Conservation (phyloP, 2,888 invertebrate species). For the Dynastes maya region DNA sequence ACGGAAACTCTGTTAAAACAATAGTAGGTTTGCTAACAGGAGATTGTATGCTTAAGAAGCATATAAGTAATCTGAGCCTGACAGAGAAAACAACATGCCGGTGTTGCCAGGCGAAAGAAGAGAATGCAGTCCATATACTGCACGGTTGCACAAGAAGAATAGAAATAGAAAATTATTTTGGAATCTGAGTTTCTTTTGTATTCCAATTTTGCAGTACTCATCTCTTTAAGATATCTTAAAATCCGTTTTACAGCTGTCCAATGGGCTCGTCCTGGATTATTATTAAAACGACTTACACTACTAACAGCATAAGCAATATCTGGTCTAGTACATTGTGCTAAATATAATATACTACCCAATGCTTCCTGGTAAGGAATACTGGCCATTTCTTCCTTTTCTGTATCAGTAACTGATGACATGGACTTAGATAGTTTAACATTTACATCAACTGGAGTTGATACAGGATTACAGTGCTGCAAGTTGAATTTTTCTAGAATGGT, state of each 20-base stretch:
- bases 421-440: not conserved
- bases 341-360: not conserved
- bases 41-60: too few relatives aligned
- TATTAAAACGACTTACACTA: not conserved
- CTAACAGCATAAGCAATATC: not conserved
- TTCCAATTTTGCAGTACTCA: not conserved
- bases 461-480: not conserved
- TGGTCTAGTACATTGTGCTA: not conserved
- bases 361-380: slow-evolving; percentile 12
- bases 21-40: too few relatives aligned
- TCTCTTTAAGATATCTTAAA: slow-evolving; percentile 2
- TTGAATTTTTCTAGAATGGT: too few relatives aligned
- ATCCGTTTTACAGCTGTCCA: not conserved
- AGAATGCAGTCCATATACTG: too few relatives aligned
- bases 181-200: not conserved
- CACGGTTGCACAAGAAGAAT: too few relatives aligned
- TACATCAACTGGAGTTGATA: not conserved
- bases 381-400: not conserved
- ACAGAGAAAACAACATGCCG: too few relatives aligned
- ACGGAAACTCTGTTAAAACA: too few relatives aligned
- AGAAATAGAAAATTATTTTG: slow-evolving; percentile 50
- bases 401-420: not conserved
- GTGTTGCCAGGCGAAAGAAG: too few relatives aligned
- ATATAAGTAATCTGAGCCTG: too few relatives aligned
- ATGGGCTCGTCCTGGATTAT: not conserved